Percentiles rank a stretch among this genome's conserved stretches.
phyloP scores from a whole-genome alignment of 2,113 vertebrate species.

The Oncorhynchus nerka region DNA sequence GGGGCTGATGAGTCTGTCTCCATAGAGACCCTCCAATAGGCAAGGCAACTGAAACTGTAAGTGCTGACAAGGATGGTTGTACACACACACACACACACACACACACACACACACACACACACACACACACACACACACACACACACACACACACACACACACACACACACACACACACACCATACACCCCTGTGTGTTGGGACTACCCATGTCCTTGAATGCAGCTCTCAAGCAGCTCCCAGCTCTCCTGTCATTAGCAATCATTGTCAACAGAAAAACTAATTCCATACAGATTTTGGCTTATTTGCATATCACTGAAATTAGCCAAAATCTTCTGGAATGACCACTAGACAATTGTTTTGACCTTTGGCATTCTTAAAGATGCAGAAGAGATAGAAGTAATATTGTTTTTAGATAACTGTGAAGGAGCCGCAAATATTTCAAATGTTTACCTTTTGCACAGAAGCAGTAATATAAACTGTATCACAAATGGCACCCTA shows the following conservation, averaged over 20 bases:
- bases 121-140: neutral
- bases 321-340: no score
- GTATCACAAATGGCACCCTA: no score
- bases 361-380: no score
- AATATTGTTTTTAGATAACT: no score
- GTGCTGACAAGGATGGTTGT: constrained; percentile 22
- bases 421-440: no score
- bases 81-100: constrained; percentile 9
- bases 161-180: no score
- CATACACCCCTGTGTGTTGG: neutral
- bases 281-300: neutral
- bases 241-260: neutral
- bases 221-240: neutral
- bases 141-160: neutral
- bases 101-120: no score
- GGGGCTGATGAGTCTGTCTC: constrained; percentile 11
- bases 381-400: no score
- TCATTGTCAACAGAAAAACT: neutral
- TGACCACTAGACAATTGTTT: no score
- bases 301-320: neutral
- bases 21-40: constrained; percentile 39
- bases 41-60: constrained; percentile 23
- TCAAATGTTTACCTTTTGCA: no score
- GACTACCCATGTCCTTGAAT: neutral
- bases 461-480: no score